Conservation (phyloP, 2,797 vertebrate species). For the Spinibarbus caldwelli region DNA sequence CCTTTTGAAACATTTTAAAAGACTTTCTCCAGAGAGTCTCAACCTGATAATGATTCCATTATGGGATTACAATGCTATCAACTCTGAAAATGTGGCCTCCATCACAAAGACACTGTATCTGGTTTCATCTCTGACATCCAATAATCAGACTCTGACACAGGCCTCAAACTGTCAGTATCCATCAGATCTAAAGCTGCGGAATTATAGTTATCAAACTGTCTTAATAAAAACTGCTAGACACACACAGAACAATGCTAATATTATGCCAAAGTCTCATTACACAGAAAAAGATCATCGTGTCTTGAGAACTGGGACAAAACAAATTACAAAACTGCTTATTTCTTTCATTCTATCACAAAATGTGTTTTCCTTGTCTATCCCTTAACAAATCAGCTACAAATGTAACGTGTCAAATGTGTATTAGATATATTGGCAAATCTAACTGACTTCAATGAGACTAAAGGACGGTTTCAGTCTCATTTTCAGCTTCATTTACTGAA, state of each 20-base stretch:
- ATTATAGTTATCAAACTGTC: constrained; percentile 73
- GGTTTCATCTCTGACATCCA: constrained; percentile 54
- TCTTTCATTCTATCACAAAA: background rate
- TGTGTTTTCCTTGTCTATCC: background rate
- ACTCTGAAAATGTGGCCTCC: constrained; percentile 66
- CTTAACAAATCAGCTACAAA: background rate
- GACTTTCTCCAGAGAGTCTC: constrained; percentile 65
- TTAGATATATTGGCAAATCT: background rate
- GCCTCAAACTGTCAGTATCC: constrained; percentile 61
- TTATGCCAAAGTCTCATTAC: background rate
- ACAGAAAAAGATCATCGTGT: background rate
- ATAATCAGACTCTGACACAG: constrained; percentile 70
- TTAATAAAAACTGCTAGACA: constrained; percentile 60
- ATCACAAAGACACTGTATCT: constrained; percentile 63
- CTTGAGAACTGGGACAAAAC: background rate
- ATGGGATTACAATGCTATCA: constrained; percentile 70
- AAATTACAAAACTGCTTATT: background rate
- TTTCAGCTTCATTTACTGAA: background rate
- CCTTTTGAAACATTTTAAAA: constrained; percentile 46
- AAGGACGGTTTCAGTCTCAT: background rate
- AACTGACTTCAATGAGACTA: no score
- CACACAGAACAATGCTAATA: constrained; percentile 37
- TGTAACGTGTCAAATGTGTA: background rate
- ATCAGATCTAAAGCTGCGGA: constrained; percentile 62
- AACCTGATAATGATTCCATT: constrained; percentile 70